Conservation (phyloP, 2,797 vertebrate genomes). For the Eurystomus glaucurus region DNA sequence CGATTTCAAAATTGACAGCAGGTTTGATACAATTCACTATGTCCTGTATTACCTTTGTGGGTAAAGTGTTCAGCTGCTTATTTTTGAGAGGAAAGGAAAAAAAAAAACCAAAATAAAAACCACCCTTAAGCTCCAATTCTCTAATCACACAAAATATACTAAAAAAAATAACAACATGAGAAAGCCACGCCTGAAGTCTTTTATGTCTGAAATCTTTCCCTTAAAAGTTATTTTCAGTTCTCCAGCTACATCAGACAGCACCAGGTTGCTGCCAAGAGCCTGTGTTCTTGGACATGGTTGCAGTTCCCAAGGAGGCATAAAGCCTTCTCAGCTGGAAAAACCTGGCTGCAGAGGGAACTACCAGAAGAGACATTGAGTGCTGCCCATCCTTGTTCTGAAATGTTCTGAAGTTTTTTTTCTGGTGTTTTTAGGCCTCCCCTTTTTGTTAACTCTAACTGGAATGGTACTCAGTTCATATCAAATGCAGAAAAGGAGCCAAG, state of each 20-base stretch:
- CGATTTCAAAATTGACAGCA: neutral
- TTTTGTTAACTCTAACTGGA: neutral
- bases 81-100: neutral
- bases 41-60: neutral
- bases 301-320: neutral
- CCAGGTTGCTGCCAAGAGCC: neutral
- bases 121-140: neutral
- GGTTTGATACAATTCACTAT: neutral
- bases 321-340: constrained; percentile 51
- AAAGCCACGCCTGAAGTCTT: neutral
- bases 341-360: neutral
- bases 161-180: neutral
- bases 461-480: neutral
- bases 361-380: neutral
- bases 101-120: neutral
- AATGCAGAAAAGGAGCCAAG: constrained; percentile 10
- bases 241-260: constrained; percentile 14
- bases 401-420: neutral
- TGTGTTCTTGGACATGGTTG: constrained; percentile 20
- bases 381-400: constrained; percentile 49
- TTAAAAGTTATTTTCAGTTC: constrained; percentile 36
- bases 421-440: neutral
- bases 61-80: neutral
- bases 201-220: neutral
- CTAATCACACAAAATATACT: neutral